Conservation (phyloP, 2,888 invertebrate species). For the Leptinotarsa haldemani region DNA sequence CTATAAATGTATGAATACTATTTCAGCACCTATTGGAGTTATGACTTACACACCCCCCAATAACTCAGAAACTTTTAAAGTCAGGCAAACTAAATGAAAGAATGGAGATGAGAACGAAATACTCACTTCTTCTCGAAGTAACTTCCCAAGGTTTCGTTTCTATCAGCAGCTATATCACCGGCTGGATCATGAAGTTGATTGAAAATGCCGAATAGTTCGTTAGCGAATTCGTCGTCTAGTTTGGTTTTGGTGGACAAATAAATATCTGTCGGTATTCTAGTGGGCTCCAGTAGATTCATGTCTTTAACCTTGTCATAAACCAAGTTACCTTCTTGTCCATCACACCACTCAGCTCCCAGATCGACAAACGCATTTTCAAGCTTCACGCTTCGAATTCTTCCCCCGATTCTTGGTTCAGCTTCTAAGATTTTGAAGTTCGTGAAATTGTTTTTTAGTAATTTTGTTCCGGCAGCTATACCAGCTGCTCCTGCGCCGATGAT, state of each 20-base stretch:
- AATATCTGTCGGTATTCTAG: not conserved
- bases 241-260: conserved; percentile 61
- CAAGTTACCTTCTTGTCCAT: conserved; percentile 52
- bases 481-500: conserved; percentile 42
- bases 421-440: conserved; percentile 66
- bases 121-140: too few species aligned
- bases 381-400: conserved; percentile 25
- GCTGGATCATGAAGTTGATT: conserved; percentile 3
- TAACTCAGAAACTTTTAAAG: too few species aligned
- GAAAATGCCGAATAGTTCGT: conserved; percentile 20
- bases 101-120: too few species aligned
- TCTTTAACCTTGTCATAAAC: conserved; percentile 51
- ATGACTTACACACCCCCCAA: too few species aligned
- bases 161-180: conserved; percentile 20
- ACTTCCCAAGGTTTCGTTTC: not conserved
- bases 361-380: conserved; percentile 51
- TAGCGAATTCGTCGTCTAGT: conserved; percentile 17
- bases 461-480: conserved; percentile 68
- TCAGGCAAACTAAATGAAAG: too few species aligned
- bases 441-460: conserved; percentile 65
- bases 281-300: conserved; percentile 35
- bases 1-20: too few species aligned
- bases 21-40: too few species aligned
- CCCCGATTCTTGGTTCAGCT: conserved; percentile 61
- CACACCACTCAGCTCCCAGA: conserved; percentile 55